Evolutionary conservation across 1,140 invertebrate species (phyloP).

Genomic region (Helicoverpa armigera): DNA sequence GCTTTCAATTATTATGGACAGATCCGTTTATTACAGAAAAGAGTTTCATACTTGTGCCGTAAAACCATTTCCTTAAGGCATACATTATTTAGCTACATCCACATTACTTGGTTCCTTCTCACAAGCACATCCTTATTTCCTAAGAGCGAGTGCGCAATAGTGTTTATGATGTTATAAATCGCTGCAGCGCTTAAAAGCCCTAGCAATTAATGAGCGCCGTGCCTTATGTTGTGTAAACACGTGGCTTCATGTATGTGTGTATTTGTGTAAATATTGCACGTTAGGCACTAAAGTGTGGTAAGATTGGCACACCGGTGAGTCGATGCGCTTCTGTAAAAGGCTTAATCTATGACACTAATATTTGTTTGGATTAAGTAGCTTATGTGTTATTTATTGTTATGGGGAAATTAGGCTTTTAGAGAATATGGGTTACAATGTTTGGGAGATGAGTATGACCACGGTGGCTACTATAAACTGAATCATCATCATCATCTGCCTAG

Average conservation of each 20-base stretch:
- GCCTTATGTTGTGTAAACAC: conserved; percentile 34
- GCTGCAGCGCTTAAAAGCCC: background rate
- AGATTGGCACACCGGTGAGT: background rate
- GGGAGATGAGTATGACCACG: no score
- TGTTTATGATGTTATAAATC: conserved; percentile 23
- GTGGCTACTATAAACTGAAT: no score
- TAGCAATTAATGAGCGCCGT: background rate
- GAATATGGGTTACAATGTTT: no score
- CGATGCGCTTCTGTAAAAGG: no score
- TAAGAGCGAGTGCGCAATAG: conserved; percentile 12
- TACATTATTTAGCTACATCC: background rate
- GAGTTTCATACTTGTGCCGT: no score
- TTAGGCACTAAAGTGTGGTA: background rate
- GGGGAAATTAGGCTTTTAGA: no score
- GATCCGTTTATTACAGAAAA: no score
- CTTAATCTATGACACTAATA: background rate
- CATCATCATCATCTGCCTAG: no score
- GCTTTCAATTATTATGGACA: no score
- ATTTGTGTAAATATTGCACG: conserved; percentile 12
- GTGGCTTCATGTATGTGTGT: conserved; percentile 13
- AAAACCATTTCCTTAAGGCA: no score
- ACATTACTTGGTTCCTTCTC: background rate
- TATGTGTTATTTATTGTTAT: no score
- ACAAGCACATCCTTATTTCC: background rate
- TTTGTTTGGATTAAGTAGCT: background rate